phyloP scores from a whole-genome alignment of 2,888 invertebrate species.

The Ophion slaviceki region DNA sequence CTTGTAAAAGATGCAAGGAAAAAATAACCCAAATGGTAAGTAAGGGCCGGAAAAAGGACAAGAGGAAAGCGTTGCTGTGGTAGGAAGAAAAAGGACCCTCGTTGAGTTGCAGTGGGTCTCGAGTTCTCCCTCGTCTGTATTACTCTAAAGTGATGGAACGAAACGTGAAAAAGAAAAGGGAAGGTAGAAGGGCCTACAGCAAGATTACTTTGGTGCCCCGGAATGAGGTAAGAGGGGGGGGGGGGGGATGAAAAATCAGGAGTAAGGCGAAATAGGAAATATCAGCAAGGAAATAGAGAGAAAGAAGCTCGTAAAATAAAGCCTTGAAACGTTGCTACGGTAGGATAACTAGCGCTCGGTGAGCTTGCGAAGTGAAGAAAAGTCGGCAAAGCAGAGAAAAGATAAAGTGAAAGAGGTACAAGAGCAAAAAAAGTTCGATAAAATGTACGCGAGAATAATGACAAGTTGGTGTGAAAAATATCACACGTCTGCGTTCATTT shows the following conservation, averaged over 20 bases:
- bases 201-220: constrained; percentile 45
- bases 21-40: background rate
- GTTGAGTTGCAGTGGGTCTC: constrained; percentile 28
- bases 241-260: constrained; percentile 46
- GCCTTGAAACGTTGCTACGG: constrained; percentile 66
- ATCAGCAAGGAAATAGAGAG: constrained; percentile 28
- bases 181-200: constrained; percentile 53
- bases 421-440: constrained; percentile 45
- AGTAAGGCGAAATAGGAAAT: constrained; percentile 27
- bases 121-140: constrained; percentile 40
- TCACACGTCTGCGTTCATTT: constrained; percentile 1
- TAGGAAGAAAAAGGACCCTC: constrained; percentile 31
- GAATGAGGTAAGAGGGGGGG: constrained; percentile 36
- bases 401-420: background rate
- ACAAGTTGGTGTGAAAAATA: constrained; percentile 30
- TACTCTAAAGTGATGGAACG: constrained; percentile 46
- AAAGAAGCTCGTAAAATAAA: constrained; percentile 59
- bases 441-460: constrained; percentile 55
- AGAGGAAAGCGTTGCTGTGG: constrained; percentile 4
- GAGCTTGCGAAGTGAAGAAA: constrained; percentile 54
- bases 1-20: background rate
- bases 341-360: constrained; percentile 49
- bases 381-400: constrained; percentile 41
- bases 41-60: background rate
- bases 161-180: constrained; percentile 35